Evolutionary conservation across 1,140 invertebrate species (phyloP).

Genomic region (Polypedilum pembai): DNA sequence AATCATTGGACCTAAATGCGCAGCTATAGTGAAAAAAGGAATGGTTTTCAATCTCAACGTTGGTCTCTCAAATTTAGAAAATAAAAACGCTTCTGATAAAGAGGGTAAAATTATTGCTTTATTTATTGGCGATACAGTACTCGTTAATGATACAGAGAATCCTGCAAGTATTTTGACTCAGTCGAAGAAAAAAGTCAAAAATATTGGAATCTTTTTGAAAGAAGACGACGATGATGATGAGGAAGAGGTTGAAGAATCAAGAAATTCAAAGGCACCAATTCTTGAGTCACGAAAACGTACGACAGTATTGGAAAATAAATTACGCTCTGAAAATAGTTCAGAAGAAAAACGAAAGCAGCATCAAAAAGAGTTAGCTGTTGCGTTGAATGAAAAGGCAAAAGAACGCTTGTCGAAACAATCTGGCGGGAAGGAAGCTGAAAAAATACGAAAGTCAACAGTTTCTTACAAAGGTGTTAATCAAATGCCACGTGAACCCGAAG

Average conservation of each 20-base stretch:
- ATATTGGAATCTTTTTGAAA: conserved; percentile 93
- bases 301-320: conserved; percentile 90
- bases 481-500: conserved; percentile 88
- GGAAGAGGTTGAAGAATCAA: conserved; percentile 52
- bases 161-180: conserved; percentile 82
- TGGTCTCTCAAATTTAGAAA: conserved; percentile 81
- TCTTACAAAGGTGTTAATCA: conserved; percentile 90
- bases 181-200: conserved; percentile 94
- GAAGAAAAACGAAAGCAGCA: conserved; percentile 96
- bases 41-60: conserved; percentile 98
- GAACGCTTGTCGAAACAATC: conserved; percentile 83
- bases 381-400: conserved; percentile 86
- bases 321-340: conserved; percentile 89
- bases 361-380: conserved; percentile 87
- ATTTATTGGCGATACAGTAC: conserved; percentile 93
- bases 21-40: conserved; percentile 72
- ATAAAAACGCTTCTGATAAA: conserved; percentile 75
- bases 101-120: conserved; percentile 87
- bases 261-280: conserved; percentile 49
- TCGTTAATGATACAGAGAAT: conserved; percentile 81
- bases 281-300: conserved; percentile 75
- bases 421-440: conserved; percentile 78
- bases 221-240: conserved; percentile 85
- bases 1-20: conserved; percentile 84
- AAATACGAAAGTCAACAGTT: conserved; percentile 86